Conservation (phyloP, 2,888 invertebrate genomes). For the Corythucha ciliata region DNA sequence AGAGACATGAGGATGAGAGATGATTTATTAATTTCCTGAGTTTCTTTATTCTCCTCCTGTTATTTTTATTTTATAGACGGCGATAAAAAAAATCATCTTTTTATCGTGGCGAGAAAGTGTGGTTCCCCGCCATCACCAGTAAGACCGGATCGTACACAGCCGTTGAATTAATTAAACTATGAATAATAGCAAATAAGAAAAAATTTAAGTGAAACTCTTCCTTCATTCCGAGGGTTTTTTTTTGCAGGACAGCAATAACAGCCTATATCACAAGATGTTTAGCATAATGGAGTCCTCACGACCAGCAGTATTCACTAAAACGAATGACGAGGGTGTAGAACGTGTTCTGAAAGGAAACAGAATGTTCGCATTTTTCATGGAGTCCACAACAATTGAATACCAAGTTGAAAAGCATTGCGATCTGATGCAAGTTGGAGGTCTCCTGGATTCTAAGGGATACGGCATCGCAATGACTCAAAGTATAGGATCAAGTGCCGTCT, state of each 20-base stretch:
- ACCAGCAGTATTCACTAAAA: slow-evolving; percentile 71
- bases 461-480: slow-evolving; percentile 85
- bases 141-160: too few species aligned
- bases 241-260: slow-evolving; percentile 71
- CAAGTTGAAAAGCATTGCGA: slow-evolving; percentile 76
- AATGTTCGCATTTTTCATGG: slow-evolving; percentile 88
- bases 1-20: too few species aligned
- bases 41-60: too few species aligned
- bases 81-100: too few species aligned
- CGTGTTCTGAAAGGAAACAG: slow-evolving; percentile 67
- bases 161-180: too few species aligned
- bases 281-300: slow-evolving; percentile 75
- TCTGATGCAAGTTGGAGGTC: slow-evolving; percentile 67
- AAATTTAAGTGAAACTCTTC: too few species aligned
- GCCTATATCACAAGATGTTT: slow-evolving; percentile 87
- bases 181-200: too few species aligned
- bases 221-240: slow-evolving; percentile 4
- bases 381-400: slow-evolving; percentile 90
- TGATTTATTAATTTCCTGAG: too few species aligned
- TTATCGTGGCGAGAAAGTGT: too few species aligned
- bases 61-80: too few species aligned
- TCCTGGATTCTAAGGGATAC: slow-evolving; percentile 84
- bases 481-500: slow-evolving; percentile 51
- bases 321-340: slow-evolving; percentile 77
- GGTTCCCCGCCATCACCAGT: too few species aligned